These are phyloP conservation scores for Toxonevra muliebris DNA, from an alignment of 2,888 invertebrate species.

Conservation along the genomic window DNA sequence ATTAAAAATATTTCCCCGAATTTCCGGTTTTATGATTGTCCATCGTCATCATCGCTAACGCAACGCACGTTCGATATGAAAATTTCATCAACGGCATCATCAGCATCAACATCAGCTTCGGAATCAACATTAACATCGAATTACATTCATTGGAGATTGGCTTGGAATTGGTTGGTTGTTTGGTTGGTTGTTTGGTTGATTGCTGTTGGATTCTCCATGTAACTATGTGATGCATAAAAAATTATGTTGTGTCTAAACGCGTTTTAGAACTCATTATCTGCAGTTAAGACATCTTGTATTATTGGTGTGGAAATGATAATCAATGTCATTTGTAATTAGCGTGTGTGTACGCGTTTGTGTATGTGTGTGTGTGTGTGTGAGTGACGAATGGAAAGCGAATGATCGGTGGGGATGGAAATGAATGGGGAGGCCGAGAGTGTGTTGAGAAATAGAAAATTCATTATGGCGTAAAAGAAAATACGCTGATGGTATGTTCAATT, in stretches of 20 bases:
- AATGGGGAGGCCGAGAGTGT: neutral
- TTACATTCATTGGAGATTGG: neutral
- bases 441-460: slow-evolving; percentile 5
- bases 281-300: slow-evolving; percentile 48
- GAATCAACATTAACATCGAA: neutral
- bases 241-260: slow-evolving; percentile 48
- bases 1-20: slow-evolving; percentile 31
- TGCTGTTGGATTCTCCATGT: neutral
- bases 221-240: slow-evolving; percentile 46
- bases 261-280: slow-evolving; percentile 47
- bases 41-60: neutral
- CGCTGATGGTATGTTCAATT: neutral
- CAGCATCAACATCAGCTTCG: neutral
- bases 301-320: slow-evolving; percentile 52
- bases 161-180: neutral
- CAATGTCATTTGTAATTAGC: slow-evolving; percentile 52
- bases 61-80: neutral
- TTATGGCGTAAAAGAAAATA: neutral
- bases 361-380: too few species aligned
- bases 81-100: too few species aligned
- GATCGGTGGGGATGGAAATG: neutral
- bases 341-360: neutral
- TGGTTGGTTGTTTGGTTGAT: slow-evolving; percentile 2
- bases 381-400: slow-evolving; percentile 3
- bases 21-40: slow-evolving; percentile 27